Conservation (phyloP, 2,113 vertebrate genomes). For the Nothobranchius kuhntae region DNA sequence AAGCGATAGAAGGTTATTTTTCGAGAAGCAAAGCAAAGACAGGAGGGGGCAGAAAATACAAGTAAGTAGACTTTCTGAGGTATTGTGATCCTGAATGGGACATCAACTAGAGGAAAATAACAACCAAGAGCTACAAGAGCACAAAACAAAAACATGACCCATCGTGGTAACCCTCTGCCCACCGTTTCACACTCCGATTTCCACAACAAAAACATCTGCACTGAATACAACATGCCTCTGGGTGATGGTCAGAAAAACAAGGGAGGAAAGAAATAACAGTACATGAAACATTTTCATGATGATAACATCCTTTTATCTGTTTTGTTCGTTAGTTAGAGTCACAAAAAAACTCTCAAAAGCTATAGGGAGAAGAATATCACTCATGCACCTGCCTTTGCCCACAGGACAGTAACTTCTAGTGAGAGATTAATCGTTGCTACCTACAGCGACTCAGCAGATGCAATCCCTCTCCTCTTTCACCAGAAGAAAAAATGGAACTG, state of each 20-base stretch:
- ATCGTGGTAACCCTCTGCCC: conserved; percentile 31
- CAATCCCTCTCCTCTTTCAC: conserved; percentile 48
- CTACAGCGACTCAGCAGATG: too few species aligned
- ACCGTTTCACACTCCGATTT: conserved; percentile 53
- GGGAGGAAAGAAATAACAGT: not conserved
- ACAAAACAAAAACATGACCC: conserved; percentile 56
- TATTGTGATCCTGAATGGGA: conserved; percentile 26
- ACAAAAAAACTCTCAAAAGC: conserved; percentile 54
- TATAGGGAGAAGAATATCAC: too few species aligned
- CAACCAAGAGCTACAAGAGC: conserved; percentile 50
- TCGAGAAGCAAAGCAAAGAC: conserved; percentile 61
- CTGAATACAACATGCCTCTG: conserved; percentile 20
- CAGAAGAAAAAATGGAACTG: conserved; percentile 66
- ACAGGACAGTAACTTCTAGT: too few species aligned
- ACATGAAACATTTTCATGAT: conserved; percentile 5
- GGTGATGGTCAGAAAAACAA: conserved; percentile 38
- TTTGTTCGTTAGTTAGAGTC: conserved; percentile 35
- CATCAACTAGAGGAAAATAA: conserved; percentile 29
- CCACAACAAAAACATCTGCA: conserved; percentile 62
- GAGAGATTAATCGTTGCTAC: too few species aligned
- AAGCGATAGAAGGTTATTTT: conserved; percentile 70
- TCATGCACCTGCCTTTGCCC: not conserved
- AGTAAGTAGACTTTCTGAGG: conserved; percentile 32
- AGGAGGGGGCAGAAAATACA: conserved; percentile 1
- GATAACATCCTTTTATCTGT: conserved; percentile 36